Conservation (phyloP, 1,140 invertebrate genomes). For the Rhopalosiphum padi region DNA sequence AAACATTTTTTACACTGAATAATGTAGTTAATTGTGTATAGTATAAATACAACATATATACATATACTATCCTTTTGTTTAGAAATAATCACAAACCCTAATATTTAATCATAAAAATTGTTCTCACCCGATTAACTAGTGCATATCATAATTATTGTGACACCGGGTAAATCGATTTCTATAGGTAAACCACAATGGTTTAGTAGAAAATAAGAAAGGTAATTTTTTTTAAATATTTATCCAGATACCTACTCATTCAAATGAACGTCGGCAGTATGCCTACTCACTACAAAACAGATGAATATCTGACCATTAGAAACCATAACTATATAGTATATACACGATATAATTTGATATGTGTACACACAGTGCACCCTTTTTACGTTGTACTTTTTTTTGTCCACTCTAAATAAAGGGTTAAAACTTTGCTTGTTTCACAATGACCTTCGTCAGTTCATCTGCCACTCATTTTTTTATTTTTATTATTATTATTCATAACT, state of each 20-base stretch:
- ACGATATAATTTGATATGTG: slow-evolving; percentile 46
- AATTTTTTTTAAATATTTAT: slow-evolving; percentile 49
- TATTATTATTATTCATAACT: background rate
- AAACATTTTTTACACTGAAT: background rate
- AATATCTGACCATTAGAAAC: slow-evolving; percentile 56
- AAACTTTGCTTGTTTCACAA: slow-evolving; percentile 24
- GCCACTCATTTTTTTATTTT: slow-evolving; percentile 33
- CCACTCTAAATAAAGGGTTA: slow-evolving; percentile 50
- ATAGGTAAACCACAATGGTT: background rate
- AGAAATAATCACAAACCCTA: background rate
- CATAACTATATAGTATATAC: slow-evolving; percentile 10
- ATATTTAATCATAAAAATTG: background rate
- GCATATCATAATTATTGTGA: slow-evolving; percentile 49
- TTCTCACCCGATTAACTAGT: slow-evolving; percentile 30
- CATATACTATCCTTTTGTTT: background rate
- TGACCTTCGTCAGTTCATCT: slow-evolving; percentile 53
- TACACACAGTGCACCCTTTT: slow-evolving; percentile 38
- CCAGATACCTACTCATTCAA: slow-evolving; percentile 22
- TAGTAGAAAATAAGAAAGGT: background rate
- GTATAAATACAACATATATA: background rate
- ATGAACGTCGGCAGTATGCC: background rate
- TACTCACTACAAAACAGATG: slow-evolving; percentile 42
- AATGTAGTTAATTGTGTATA: background rate
- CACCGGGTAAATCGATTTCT: slow-evolving; percentile 26
- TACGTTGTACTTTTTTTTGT: slow-evolving; percentile 45